These are phyloP conservation scores for Drosophila anomalata DNA, from an alignment of 2,888 invertebrate genomes.

Conservation along the genomic window DNA sequence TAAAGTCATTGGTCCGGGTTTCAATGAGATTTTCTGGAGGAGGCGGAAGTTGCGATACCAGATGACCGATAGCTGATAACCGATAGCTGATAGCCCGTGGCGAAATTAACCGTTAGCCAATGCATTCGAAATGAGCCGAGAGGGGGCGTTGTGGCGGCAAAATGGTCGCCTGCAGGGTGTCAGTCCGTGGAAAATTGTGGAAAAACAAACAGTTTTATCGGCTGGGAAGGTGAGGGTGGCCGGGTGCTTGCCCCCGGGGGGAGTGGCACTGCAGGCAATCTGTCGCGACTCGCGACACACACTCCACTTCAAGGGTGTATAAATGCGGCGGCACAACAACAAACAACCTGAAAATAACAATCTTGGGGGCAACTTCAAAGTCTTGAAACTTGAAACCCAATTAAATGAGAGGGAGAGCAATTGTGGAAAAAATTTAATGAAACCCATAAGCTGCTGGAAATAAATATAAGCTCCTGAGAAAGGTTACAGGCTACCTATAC, in stretches of 20 bases:
- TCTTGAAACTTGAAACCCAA: conserved; percentile 27
- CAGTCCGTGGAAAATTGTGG: conserved; percentile 26
- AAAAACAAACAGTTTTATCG: conserved; percentile 9
- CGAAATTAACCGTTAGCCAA: conserved; percentile 42
- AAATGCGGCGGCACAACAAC: conserved; percentile 45
- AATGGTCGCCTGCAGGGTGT: conserved; percentile 19
- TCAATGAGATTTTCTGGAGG: conserved; percentile 22
- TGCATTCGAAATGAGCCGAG: conserved; percentile 60
- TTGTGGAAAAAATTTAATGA: conserved; percentile 52
- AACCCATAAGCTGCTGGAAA: conserved; percentile 24
- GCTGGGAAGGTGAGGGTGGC: neutral
- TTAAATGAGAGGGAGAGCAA: conserved; percentile 44
- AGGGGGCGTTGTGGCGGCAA: conserved; percentile 2
- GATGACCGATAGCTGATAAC: conserved; percentile 26
- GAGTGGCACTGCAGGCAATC: conserved; percentile 32
- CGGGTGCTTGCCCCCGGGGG: conserved; percentile 2
- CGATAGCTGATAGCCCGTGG: conserved; percentile 28
- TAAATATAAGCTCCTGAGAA: conserved; percentile 11
- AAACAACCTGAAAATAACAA: conserved; percentile 23
- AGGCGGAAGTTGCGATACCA: conserved; percentile 7
- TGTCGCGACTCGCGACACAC: conserved; percentile 27
- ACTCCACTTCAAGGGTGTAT: conserved; percentile 47
- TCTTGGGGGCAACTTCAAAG: conserved; percentile 56
- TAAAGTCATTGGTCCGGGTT: conserved; percentile 53
- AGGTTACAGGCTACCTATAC: conserved; percentile 21